These are phyloP conservation scores for Drosophila cardini DNA, from an alignment of 1,140 invertebrate species.

Conservation along the genomic window DNA sequence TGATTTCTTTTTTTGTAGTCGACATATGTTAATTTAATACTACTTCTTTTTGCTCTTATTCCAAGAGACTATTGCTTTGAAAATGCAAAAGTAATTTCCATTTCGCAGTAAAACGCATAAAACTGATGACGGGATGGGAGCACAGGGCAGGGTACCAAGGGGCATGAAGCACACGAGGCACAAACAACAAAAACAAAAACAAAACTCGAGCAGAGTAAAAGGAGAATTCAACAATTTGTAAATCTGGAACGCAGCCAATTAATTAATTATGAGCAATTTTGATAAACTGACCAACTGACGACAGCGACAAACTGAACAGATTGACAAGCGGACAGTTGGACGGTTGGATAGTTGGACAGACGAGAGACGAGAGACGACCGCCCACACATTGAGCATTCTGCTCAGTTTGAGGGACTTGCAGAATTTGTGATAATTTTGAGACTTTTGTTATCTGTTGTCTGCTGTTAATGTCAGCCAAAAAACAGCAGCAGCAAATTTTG, in stretches of 20 bases:
- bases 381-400: constrained; percentile 63
- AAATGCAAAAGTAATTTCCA: constrained; percentile 74
- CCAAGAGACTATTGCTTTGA: constrained; percentile 49
- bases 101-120: constrained; percentile 75
- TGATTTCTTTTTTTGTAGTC: constrained; percentile 33
- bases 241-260: constrained; percentile 82
- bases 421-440: constrained; percentile 64
- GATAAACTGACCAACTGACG: constrained; percentile 68
- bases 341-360: too few species aligned
- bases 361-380: constrained; percentile 25
- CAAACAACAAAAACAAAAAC: constrained; percentile 16
- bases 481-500: constrained; percentile 41
- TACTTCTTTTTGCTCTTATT: constrained; percentile 41
- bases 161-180: constrained; percentile 3
- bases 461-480: constrained; percentile 65
- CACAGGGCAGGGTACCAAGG: neutral
- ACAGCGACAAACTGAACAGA: constrained; percentile 22
- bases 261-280: constrained; percentile 84
- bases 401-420: constrained; percentile 40
- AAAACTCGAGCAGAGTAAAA: constrained; percentile 1
- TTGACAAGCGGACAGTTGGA: constrained; percentile 8
- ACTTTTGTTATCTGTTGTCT: constrained; percentile 37
- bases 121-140: constrained; percentile 2
- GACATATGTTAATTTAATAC: constrained; percentile 73
- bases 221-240: constrained; percentile 66